Evolutionary conservation across 2,888 invertebrate genomes (phyloP), one percentile per base, ranked within the genome.

Genomic region (Morpho achilles): DNA sequence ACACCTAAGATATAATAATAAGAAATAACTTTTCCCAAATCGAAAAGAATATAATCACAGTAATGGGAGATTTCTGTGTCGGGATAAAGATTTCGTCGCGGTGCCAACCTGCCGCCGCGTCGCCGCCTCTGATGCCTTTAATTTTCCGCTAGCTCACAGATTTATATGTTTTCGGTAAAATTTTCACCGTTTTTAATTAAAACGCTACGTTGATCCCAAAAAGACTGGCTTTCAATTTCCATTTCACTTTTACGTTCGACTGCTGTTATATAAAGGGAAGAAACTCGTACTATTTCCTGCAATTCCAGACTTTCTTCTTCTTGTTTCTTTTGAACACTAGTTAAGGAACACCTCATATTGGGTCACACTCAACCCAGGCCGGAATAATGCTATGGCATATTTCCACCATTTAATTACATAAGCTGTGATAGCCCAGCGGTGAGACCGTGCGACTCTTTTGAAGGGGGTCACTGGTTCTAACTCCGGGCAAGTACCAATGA

Each of bases 131-230:
- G 84, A 74, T 72, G 76, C 76, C 77, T 85, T 87, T 87, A 87
- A 87, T 87, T 87, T 87, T 87, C 86, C 87, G 87, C 87, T 80
- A 86, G 85, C 82, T 76, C 75, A 71, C 78, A 77, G 86, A 87
- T 85, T 86, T 86, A 85, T 86, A 83, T 85, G 84, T 85, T 84
- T 87, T 82, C 84, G 77, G 73, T 75, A 72, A 86, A 84, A 84
- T 87, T 85, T 83, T 78, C 79, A 68, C 80, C 76, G 80, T 82
- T 87, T 84, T 86, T 81, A 84, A 87, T 85, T 86, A 82, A 74
- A 79, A 79, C 81, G 83, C 75, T 75, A 79, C 79, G 77, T 74
- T 80, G 82, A 72, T 69, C 73, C 73, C 72, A 67, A 77, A 76
- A 81, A 82, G 76, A 73, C 76, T 67, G 72, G 76, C 73, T 75